phyloP scores from a whole-genome alignment of 2,797 vertebrate species.

The Lycodopsis pacificus region DNA sequence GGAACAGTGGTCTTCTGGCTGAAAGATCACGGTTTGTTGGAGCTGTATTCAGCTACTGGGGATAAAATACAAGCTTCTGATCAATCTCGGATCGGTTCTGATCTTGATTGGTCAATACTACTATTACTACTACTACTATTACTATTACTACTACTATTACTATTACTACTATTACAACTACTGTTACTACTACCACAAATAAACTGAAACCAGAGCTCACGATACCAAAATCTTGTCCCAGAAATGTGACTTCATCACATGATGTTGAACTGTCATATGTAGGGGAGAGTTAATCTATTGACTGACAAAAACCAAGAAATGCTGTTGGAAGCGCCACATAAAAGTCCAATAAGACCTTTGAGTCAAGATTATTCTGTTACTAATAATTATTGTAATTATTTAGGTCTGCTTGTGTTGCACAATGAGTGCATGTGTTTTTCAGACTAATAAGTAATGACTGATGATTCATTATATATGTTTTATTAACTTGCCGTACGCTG shows the following conservation, averaged over 20 bases:
- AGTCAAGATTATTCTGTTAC: neutral
- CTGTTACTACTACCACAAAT: too few relatives aligned
- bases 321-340: neutral
- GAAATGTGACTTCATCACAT: neutral
- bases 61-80: too few relatives aligned
- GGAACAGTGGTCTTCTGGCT: too few relatives aligned
- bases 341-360: neutral
- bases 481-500: neutral
- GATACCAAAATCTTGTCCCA: neutral
- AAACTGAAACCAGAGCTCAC: neutral
- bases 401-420: neutral
- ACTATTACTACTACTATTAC: too few relatives aligned
- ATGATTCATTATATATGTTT: neutral
- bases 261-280: neutral
- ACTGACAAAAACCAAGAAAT: neutral
- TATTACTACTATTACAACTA: too few relatives aligned
- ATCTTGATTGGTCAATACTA: too few relatives aligned
- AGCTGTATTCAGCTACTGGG: too few relatives aligned
- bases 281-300: neutral
- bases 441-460: neutral
- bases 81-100: too few relatives aligned
- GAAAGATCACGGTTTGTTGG: too few relatives aligned
- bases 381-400: neutral
- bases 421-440: neutral
- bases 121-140: too few relatives aligned